Evolutionary conservation across 2,113 vertebrate genomes (phyloP).

Genomic region (Tiliqua scincoides): DNA sequence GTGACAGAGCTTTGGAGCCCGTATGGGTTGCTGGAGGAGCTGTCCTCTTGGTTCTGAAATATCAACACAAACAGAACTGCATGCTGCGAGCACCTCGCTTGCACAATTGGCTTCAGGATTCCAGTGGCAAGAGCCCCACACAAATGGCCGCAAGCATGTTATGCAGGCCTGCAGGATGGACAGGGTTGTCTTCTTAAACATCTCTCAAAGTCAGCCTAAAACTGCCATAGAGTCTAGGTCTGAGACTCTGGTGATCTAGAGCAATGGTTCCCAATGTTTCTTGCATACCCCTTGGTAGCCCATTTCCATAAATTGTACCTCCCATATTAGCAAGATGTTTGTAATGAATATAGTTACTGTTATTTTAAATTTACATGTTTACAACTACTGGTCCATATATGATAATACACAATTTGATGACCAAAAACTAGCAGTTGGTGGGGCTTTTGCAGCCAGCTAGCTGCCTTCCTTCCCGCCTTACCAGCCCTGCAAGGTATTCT

Average conservation of each 20-base stretch:
- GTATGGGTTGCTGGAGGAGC: constrained; percentile 84
- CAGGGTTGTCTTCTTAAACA: not conserved
- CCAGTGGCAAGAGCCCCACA: not conserved
- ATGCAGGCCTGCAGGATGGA: not conserved
- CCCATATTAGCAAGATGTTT: too few species aligned
- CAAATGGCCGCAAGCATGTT: not conserved
- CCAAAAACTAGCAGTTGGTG: too few species aligned
- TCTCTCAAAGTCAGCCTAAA: not conserved
- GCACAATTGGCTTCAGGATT: not conserved
- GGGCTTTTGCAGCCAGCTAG: too few species aligned
- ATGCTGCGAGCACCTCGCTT: not conserved
- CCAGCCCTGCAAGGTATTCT: too few species aligned
- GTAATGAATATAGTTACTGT: too few species aligned
- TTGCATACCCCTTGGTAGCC: too few species aligned
- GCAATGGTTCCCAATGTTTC: too few species aligned
- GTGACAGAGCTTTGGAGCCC: constrained; percentile 88
- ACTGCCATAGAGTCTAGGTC: constrained; percentile 25
- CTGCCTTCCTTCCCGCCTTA: too few species aligned
- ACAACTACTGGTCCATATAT: too few species aligned
- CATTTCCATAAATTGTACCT: too few species aligned
- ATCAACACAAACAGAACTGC: constrained; percentile 20
- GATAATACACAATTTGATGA: too few species aligned
- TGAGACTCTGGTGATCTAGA: not conserved
- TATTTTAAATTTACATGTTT: too few species aligned
- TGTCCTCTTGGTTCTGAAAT: constrained; percentile 91